Percentiles rank a stretch among this genome's conserved stretches.
Evolutionary conservation across 1,140 invertebrate species (phyloP).

Genomic region (Belonocnema kinseyi): DNA sequence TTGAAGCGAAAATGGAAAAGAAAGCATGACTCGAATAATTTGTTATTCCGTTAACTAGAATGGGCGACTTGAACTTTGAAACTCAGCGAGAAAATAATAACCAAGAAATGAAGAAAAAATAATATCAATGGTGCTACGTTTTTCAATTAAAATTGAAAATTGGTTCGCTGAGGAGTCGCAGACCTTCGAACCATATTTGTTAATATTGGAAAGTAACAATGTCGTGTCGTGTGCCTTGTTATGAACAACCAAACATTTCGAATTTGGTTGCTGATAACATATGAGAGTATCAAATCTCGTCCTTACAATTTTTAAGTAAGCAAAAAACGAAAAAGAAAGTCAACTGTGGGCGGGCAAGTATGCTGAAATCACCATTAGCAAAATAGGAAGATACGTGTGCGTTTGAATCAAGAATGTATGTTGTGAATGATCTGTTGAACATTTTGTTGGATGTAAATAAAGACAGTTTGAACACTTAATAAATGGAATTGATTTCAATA

Average conservation of each 20-base stretch:
- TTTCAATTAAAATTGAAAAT: neutral
- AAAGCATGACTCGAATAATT: constrained; percentile 30
- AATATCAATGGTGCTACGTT: constrained; percentile 2
- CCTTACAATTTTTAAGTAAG: constrained; percentile 36
- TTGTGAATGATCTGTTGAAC: constrained; percentile 47
- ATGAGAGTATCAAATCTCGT: constrained; percentile 40
- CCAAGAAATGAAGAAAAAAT: constrained; percentile 7
- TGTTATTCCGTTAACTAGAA: neutral
- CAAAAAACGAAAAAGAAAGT: neutral
- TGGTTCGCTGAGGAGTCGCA: neutral
- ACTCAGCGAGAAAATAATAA: constrained; percentile 29
- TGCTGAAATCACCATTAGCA: neutral
- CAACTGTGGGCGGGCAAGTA: constrained; percentile 8
- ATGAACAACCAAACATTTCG: constrained; percentile 33
- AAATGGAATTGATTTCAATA: constrained; percentile 18
- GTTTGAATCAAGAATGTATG: neutral
- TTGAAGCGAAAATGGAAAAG: neutral
- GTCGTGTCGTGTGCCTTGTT: constrained; percentile 46
- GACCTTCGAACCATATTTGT: constrained; percentile 24
- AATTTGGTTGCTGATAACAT: constrained; percentile 31
- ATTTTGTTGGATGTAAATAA: constrained; percentile 57
- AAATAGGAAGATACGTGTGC: neutral
- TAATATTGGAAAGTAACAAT: constrained; percentile 30
- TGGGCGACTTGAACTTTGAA: constrained; percentile 12
- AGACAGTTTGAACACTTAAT: constrained; percentile 49